These are phyloP conservation scores for Napeogenes sylphis DNA, from an alignment of 2,888 invertebrate genomes.

Conservation along the genomic window DNA sequence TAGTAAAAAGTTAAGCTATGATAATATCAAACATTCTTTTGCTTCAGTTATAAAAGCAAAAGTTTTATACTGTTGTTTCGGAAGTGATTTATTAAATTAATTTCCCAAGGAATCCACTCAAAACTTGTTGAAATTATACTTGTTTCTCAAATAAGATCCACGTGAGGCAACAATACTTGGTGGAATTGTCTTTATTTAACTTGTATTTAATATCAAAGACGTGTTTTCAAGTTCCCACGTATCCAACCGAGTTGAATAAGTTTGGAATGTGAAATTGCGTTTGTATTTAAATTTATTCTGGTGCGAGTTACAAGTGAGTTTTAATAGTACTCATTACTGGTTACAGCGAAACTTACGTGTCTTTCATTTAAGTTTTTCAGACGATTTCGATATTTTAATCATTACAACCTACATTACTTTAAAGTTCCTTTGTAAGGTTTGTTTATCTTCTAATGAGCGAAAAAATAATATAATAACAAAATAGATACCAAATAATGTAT, in stretches of 20 bases:
- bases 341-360: constrained; percentile 18
- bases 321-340: constrained; percentile 31
- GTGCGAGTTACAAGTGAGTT: constrained; percentile 36
- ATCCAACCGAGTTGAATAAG: constrained; percentile 50
- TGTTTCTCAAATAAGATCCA: constrained; percentile 61
- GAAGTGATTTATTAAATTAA: constrained; percentile 65
- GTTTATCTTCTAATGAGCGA: no score
- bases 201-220: constrained; percentile 71
- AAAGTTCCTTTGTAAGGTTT: no score
- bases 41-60: constrained; percentile 45
- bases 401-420: neutral
- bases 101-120: constrained; percentile 51
- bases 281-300: constrained; percentile 52
- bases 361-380: constrained; percentile 12
- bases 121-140: constrained; percentile 62
- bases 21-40: constrained; percentile 47
- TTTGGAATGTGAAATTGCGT: constrained; percentile 61
- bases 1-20: constrained; percentile 32
- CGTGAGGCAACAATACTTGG: constrained; percentile 59
- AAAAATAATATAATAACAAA: no score
- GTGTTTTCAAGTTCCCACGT: constrained; percentile 62
- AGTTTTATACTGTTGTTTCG: constrained; percentile 48
- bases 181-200: constrained; percentile 66
- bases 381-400: neutral
- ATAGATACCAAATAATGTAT: no score